phyloP scores from a whole-genome alignment of 2,113 vertebrate genomes.

The Coregonus clupeaformis region DNA sequence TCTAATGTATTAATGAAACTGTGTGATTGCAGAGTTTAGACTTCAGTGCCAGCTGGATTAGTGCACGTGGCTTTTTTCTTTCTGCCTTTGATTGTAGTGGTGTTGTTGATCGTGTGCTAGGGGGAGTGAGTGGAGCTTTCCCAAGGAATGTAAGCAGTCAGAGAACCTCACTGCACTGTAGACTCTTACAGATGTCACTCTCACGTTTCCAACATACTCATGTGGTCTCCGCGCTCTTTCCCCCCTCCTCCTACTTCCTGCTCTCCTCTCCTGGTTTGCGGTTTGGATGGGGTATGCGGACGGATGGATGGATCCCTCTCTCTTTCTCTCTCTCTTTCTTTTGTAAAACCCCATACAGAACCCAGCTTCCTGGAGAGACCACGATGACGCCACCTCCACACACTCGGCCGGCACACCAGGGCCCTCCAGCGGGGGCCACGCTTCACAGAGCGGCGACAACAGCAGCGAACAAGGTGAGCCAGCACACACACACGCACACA shows the following conservation, averaged over 20 bases:
- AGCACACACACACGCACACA: constrained; percentile 57
- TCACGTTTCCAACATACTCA: constrained; percentile 76
- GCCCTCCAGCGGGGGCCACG: constrained; percentile 97
- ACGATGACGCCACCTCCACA: constrained; percentile 97
- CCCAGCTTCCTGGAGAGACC: constrained; percentile 99
- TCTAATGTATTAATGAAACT: constrained; percentile 68
- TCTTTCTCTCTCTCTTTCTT: constrained; percentile 64
- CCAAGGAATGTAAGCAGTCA: constrained; percentile 46
- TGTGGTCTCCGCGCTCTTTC: constrained; percentile 54
- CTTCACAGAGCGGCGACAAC: constrained; percentile 99
- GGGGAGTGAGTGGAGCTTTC: constrained; percentile 30
- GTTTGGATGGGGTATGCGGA: constrained; percentile 83
- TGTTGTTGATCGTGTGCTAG: constrained; percentile 53
- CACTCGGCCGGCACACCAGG: constrained; percentile 98
- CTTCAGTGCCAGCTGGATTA: constrained; percentile 61
- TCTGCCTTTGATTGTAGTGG: constrained; percentile 49
- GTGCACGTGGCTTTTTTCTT: constrained; percentile 37
- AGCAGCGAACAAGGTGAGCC: constrained; percentile 99
- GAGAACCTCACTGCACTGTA: constrained; percentile 47
- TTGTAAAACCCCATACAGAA: constrained; percentile 81
- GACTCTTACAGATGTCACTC: constrained; percentile 63
- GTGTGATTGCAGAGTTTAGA: constrained; percentile 65
- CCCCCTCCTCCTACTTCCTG: constrained; percentile 11
- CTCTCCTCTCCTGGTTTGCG: constrained; percentile 80
- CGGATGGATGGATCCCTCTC: constrained; percentile 68